Base-by-base conservation (phyloP, 2,888 invertebrate species). In the Athripsodes cinereus region DNA sequence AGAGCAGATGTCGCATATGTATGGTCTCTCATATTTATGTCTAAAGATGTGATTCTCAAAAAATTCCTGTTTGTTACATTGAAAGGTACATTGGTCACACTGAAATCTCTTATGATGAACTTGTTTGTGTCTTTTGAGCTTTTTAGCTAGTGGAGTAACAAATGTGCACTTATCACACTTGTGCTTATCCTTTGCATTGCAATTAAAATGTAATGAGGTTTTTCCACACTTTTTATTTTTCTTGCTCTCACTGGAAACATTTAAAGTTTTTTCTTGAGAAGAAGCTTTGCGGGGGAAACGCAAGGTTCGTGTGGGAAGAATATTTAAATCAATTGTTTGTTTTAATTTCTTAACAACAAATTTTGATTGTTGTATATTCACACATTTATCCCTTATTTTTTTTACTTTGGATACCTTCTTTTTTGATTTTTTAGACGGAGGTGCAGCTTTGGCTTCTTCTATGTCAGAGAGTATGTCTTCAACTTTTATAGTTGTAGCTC, bases 1-100 rank as follows among this genome's bases (percentile, higher is more conserved):
- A 2, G 54, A 31, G 20, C 54, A 54, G 3, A 48, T n/a, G 6
- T 54, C 31, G 21, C 54, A 54, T 18, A 21, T 21, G 20, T 48
- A 48, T 5, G 48, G 48, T 19, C 19, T 21, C 2, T 19, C 20
- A 48, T 19, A 21, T 2, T 6, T 2, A 48, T 48, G 48, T 20
- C 20, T 48, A 48, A 48, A 21, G 2, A 48, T 19, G 16, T 48
- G 48, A 48, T 21, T 48, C 11, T 21, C 5, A 21, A 6, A 48
- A 18, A 6, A 5, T 19, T 48, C 21, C 19, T 19, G 20, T 11
- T 6, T 48, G 13, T 48, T 21, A 19, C 20, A 18, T 19, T 48
- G 19, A 48, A 21, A 48, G 2, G 20, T 5, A 21, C 48, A 48
- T 20, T n/a, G 3, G 13, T 18, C 6, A 48, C 48, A 48, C 11